A percentile compares a stretch with the other conserved stretches of the same genome.
Evolutionary conservation across 2,888 invertebrate species (phyloP).

Genomic region (Pterobdella sp.): DNA sequence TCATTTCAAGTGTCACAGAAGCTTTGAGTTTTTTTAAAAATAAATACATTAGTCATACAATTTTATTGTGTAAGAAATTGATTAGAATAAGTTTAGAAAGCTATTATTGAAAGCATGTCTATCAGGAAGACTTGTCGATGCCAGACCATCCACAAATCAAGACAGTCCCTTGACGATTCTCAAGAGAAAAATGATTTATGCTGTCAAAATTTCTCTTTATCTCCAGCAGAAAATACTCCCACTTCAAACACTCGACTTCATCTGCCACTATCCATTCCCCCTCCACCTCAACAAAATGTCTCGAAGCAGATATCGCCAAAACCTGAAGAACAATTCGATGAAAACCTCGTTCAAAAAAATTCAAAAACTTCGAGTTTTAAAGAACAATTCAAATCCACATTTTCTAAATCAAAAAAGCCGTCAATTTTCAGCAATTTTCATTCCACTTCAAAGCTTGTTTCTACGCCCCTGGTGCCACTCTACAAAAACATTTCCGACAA

Average conservation of each 20-base stretch:
- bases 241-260: background rate
- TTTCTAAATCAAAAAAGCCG: background rate
- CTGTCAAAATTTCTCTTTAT: no score
- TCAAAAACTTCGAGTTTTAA: background rate
- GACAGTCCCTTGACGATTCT: no score
- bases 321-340: background rate
- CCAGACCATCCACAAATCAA: no score
- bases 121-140: no score
- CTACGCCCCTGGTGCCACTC: background rate
- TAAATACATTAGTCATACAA: no score
- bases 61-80: no score
- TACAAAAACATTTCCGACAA: background rate
- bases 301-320: background rate
- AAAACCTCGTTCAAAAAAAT: background rate
- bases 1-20: no score
- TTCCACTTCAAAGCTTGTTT: background rate
- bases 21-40: no score
- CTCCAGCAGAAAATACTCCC: no score
- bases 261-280: conserved; percentile 9
- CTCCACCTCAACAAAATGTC: background rate
- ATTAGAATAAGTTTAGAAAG: no score
- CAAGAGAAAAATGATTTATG: no score
- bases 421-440: background rate
- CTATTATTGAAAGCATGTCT: no score
- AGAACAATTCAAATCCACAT: background rate